phyloP scores from a whole-genome alignment of 2,113 vertebrate species.

The Hippocampus abdominalis region DNA sequence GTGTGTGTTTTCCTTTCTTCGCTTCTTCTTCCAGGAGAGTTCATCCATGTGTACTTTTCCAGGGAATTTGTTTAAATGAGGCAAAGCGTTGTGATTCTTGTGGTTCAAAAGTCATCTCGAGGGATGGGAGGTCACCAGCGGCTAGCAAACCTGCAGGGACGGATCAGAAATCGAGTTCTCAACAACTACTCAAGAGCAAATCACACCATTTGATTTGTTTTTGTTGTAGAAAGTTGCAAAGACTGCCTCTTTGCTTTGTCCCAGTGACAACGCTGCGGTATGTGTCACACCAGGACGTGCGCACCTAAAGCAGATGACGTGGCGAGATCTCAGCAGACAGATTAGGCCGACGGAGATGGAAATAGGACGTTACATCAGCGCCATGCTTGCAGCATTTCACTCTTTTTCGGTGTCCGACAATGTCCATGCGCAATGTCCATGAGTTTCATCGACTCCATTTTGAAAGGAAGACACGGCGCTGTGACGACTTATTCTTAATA shows the following conservation, averaged over 20 bases:
- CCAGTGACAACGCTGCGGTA: slow-evolving; percentile 38
- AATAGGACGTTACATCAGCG: slow-evolving; percentile 67
- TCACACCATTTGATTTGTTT: neutral
- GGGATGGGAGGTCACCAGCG: slow-evolving; percentile 13
- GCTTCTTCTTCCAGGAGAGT: neutral
- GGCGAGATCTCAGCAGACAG: slow-evolving; percentile 43
- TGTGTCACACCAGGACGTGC: slow-evolving; percentile 27
- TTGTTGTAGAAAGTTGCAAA: neutral
- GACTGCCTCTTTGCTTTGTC: slow-evolving; percentile 14
- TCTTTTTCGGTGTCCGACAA: neutral
- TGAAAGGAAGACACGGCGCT: neutral
- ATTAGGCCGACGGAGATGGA: slow-evolving; percentile 59
- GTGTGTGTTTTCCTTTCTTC: too few relatives aligned
- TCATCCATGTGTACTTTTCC: slow-evolving; percentile 1
- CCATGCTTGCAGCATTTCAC: slow-evolving; percentile 33
- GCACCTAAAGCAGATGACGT: slow-evolving; percentile 53
- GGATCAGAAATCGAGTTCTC: neutral
- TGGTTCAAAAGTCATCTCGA: slow-evolving; percentile 36
- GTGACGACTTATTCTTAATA: neutral
- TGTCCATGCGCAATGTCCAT: neutral
- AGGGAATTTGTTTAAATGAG: neutral
- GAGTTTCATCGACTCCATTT: neutral
- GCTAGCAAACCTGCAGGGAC: slow-evolving; percentile 9
- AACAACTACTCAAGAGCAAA: slow-evolving; percentile 3
- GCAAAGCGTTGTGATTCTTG: slow-evolving; percentile 10